Evolutionary conservation across 2,113 vertebrate species (phyloP), one percentile per base, ranked within the genome.

Genomic region (Cryptotis parvus): DNA sequence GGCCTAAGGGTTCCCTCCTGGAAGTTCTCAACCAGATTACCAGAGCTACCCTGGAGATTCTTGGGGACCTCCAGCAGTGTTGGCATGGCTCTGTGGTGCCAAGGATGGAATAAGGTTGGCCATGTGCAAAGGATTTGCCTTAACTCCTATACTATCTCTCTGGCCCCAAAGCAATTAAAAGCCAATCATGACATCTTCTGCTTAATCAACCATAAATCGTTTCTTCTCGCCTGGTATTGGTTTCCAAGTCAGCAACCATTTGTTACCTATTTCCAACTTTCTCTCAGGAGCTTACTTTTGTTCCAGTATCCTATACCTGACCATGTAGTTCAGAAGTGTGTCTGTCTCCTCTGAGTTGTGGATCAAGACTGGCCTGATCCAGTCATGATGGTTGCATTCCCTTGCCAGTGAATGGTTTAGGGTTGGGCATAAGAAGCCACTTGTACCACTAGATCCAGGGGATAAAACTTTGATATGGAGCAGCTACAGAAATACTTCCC

Each of bases 381-480:
- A 15, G 9, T 65, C 58, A 14, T 37, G 31, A 18, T 83, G 79
- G 37, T 4, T 26, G 33, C 45, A 20, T 83, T 65, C 33, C 72
- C 55, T 69, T 81, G 82, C 76, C 93, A 66, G 68, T 20, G 73
- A 94, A 6, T 33, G 52, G 49, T 33, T 91, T 81, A 82, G 37
- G 18, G 9, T 1, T n/a, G 45, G 27, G 65, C 9, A 15, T 39
- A 11, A 4, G 26, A 9, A 11, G 26, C 2, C 3, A 1, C 49
- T 43, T 45, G 14, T 31, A 14, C 55, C 55, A 43, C 91, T n/a
- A 69, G 76, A n/a, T 20, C 55, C 22, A 5, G 4, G 77, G 9
- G 14, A 15, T 65, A 69, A 88, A 22, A 43, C 43, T 12, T 14
- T 82, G 39, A 55, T 1, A 1, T 5, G 1, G 9, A 1, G 15